Base-by-base conservation (phyloP, 2,113 vertebrate genomes). In the Condylura cristata region DNA sequence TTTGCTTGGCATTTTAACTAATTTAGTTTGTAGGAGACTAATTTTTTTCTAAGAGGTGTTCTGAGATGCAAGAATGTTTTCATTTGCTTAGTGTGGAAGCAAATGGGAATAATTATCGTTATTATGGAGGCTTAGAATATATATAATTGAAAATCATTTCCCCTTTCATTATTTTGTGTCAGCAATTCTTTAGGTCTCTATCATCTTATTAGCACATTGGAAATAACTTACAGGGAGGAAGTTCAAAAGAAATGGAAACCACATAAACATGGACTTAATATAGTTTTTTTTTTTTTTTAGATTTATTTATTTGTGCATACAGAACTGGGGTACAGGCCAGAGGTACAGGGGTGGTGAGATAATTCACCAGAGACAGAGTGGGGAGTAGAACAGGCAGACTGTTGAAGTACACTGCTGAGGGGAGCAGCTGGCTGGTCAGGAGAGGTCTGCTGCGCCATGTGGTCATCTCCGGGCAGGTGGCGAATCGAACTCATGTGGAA, bases 1-100 rank as follows among this genome's bases (percentile, higher is more conserved):
- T 75, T 93, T 92, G 11, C 22, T 81, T 94, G 68, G 2, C 94
- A 72, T 88, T 98, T 97, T 94, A 84, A 24, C 90, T 78, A 86
- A 92, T 91, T 93, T 89, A 86, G 83, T 63, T 89, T 95, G 13
- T 87, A 44, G 26, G 26, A 72, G 68, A 72, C 41, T 56, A 87
- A 61, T 26, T 88, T 86, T 97, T 94, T 61, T 94, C 71, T 37
- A 83, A 84, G 76, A 71, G 56, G 26, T 90, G 5, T 68, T 79
- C 61, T 75, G 7, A 81, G 9, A 79, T 87, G 66, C 32, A 71
- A 86, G 18, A 41, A 75, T 92, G n/a, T 95, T 88, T 96, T 96
- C 0, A 46, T 91, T 95, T 96, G 61, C 48, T 90, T 71, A 95
- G 87, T 80, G 34, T 86, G 70, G 84, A 86, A 90, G 92, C 84